These are phyloP conservation scores for Lophotis ruficrista DNA, from an alignment of 2,113 vertebrate species.

Conservation along the genomic window DNA sequence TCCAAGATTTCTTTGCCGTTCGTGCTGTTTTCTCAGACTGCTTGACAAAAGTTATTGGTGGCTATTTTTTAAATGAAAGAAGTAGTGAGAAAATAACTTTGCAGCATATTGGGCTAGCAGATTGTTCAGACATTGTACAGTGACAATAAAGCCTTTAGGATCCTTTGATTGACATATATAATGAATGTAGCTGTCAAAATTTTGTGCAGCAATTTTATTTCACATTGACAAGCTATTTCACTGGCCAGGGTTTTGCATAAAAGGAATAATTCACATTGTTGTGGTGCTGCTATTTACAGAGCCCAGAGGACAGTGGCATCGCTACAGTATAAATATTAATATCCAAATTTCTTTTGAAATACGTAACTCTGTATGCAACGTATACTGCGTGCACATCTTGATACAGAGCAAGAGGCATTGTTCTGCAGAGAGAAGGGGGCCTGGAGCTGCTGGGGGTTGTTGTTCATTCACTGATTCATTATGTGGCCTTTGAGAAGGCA, in stretches of 20 bases:
- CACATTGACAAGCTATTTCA: constrained; percentile 15
- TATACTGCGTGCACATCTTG: not conserved
- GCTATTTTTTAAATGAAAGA: constrained; percentile 50
- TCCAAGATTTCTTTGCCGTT: not conserved
- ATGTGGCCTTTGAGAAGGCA: constrained; percentile 20
- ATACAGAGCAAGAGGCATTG: not conserved
- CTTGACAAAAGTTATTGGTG: constrained; percentile 41
- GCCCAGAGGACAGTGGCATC: not conserved
- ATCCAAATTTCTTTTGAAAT: not conserved
- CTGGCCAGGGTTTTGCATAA: constrained; percentile 17
- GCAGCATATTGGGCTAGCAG: constrained; percentile 53
- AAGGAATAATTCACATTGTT: constrained; percentile 24
- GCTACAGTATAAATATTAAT: constrained; percentile 23
- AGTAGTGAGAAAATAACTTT: constrained; percentile 51
- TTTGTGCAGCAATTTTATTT: constrained; percentile 14
- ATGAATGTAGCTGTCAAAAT: constrained; percentile 60
- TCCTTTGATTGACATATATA: constrained; percentile 33
- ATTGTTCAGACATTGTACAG: constrained; percentile 45
- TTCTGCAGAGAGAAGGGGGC: not conserved
- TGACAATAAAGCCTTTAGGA: constrained; percentile 51
- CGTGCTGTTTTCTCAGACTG: not conserved
- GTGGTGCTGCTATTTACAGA: constrained; percentile 32
- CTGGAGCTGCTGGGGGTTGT: constrained; percentile 16
- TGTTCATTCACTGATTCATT: constrained; percentile 49
- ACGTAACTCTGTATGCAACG: not conserved